phyloP scores from a whole-genome alignment of 2,888 invertebrate genomes.

The Lordiphosa andalusiaca region DNA sequence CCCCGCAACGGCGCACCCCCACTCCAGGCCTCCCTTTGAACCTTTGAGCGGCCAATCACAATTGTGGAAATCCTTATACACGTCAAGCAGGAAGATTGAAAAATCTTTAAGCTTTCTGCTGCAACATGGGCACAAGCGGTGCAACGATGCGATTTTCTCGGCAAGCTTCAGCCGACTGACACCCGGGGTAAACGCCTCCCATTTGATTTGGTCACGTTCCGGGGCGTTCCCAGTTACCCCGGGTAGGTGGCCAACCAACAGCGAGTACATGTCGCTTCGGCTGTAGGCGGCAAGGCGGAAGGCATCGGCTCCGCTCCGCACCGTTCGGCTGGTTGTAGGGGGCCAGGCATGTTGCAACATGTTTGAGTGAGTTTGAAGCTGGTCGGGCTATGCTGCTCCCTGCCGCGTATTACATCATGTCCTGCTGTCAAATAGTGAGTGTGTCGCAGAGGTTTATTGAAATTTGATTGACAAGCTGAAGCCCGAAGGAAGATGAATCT shows the following conservation, averaged over 20 bases:
- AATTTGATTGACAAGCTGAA: slow-evolving; percentile 53
- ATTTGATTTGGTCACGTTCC: slow-evolving; percentile 77
- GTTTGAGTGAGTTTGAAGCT: slow-evolving; percentile 65
- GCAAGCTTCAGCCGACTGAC: slow-evolving; percentile 35
- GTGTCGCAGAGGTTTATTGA: slow-evolving; percentile 41
- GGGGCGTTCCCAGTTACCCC: slow-evolving; percentile 75
- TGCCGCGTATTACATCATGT: slow-evolving; percentile 11
- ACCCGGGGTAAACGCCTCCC: slow-evolving; percentile 69
- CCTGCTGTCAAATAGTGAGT: neutral
- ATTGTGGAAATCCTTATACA: slow-evolving; percentile 19
- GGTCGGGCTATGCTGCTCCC: no score
- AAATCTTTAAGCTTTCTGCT: slow-evolving; percentile 4
- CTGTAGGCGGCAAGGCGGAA: slow-evolving; percentile 1
- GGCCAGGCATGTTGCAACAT: slow-evolving; percentile 53
- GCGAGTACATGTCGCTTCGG: slow-evolving; percentile 23
- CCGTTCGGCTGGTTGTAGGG: slow-evolving; percentile 23
- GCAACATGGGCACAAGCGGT: neutral
- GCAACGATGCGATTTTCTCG: slow-evolving; percentile 42
- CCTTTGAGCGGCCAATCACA: slow-evolving; percentile 23
- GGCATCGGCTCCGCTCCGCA: slow-evolving; percentile 6
- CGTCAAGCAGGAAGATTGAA: slow-evolving; percentile 4
- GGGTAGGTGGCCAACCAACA: slow-evolving; percentile 46
- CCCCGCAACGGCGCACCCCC: slow-evolving; percentile 11
- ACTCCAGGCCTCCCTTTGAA: neutral
- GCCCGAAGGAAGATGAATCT: slow-evolving; percentile 45